Evolutionary conservation across 2,888 invertebrate genomes (phyloP).

Genomic region (Eupithecia centaureata): DNA sequence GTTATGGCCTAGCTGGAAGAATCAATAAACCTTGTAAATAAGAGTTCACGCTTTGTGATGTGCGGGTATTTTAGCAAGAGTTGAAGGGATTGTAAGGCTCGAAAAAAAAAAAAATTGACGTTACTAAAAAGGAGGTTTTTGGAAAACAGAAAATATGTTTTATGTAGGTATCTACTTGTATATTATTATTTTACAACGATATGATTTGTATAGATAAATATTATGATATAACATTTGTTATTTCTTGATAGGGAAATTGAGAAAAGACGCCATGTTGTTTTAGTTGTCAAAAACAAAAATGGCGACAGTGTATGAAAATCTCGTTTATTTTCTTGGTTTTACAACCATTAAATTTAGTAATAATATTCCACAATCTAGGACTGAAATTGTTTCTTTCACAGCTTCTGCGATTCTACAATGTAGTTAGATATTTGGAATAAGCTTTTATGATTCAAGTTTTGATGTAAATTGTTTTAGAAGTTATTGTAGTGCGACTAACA

Average conservation of each 20-base stretch:
- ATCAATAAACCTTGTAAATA: conserved; percentile 39
- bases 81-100: not conserved
- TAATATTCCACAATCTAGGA: conserved; percentile 3
- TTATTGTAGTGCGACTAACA: conserved; percentile 15
- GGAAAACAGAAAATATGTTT: conserved; percentile 3
- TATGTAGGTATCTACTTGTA: conserved; percentile 1
- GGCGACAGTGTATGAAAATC: not conserved
- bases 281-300: not conserved
- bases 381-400: not conserved
- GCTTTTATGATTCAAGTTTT: conserved; percentile 20
- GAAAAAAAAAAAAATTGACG: not conserved
- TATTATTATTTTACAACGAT: conserved; percentile 8
- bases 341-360: not conserved
- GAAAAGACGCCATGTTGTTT: not conserved
- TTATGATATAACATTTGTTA: not conserved
- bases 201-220: not conserved
- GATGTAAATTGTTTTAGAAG: conserved; percentile 27
- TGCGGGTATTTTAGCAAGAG: not conserved
- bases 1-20: conserved; percentile 42
- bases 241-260: not conserved
- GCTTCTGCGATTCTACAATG: conserved; percentile 1
- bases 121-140: not conserved
- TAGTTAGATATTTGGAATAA: not conserved
- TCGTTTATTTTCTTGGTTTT: not conserved
- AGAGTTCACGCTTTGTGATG: conserved; percentile 17